A percentile compares a stretch with the other conserved stretches of the same genome.
These are phyloP conservation scores for Drosophila navojoa DNA, from an alignment of 1,140 invertebrate genomes.

Conservation along the genomic window DNA sequence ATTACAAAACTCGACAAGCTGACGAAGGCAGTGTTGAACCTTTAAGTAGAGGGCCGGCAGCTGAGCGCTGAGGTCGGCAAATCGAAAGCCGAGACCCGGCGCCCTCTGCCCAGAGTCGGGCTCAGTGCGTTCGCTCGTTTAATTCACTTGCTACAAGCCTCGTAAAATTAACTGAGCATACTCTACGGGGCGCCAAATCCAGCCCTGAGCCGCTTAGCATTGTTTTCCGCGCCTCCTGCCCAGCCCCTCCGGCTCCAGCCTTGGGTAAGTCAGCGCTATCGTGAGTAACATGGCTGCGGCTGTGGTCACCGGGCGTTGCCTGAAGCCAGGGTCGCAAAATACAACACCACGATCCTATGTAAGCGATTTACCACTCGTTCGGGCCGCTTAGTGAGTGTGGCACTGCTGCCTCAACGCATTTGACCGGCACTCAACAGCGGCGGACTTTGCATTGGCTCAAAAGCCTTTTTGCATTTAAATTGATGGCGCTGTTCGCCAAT, in stretches of 20 bases:
- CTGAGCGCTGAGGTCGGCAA: slow-evolving; percentile 2
- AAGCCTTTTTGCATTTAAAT: slow-evolving; percentile 77
- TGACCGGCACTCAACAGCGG: slow-evolving; percentile 22
- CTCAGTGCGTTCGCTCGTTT: slow-evolving; percentile 44
- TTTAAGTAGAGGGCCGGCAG: slow-evolving; percentile 40
- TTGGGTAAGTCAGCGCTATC: slow-evolving; percentile 23
- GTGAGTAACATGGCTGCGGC: slow-evolving; percentile 25
- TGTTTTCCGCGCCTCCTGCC: slow-evolving; percentile 43
- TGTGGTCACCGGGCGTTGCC: slow-evolving; percentile 26
- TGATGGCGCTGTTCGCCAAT: slow-evolving; percentile 46
- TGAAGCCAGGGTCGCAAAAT: slow-evolving; percentile 31
- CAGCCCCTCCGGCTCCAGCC: not conserved
- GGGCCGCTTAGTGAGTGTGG: slow-evolving; percentile 64
- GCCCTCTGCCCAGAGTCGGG: slow-evolving; percentile 30
- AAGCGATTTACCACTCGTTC: slow-evolving; percentile 51
- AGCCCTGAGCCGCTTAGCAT: slow-evolving; percentile 54
- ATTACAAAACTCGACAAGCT: slow-evolving; percentile 73
- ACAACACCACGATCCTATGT: slow-evolving; percentile 20
- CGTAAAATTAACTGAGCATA: slow-evolving; percentile 65
- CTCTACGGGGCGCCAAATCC: slow-evolving; percentile 44
- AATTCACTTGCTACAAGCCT: slow-evolving; percentile 66
- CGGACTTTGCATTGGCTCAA: slow-evolving; percentile 45
- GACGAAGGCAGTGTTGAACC: slow-evolving; percentile 22
- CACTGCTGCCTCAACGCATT: slow-evolving; percentile 73
- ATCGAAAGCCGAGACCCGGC: not conserved